Conservation (phyloP, 2,888 invertebrate genomes). For the Cephalotes varians region DNA sequence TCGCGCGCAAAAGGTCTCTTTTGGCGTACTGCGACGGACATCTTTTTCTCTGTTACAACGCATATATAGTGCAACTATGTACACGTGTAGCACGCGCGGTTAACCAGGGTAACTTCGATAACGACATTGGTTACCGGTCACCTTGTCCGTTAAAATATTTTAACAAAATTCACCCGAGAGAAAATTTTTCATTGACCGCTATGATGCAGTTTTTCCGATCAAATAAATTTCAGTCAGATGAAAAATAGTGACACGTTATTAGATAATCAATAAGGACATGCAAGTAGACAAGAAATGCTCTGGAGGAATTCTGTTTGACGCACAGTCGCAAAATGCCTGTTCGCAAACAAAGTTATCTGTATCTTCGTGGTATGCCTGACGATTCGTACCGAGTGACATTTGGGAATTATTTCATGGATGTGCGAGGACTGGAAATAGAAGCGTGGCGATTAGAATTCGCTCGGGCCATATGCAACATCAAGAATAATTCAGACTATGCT, state of each 20-base stretch:
- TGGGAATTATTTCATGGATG: constrained; percentile 50
- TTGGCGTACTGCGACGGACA: constrained; percentile 4
- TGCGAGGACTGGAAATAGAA: constrained; percentile 22
- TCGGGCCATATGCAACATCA: constrained; percentile 35
- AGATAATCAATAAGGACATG: constrained; percentile 19
- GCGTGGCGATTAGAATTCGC: constrained; percentile 34
- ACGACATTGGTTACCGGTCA: constrained; percentile 4
- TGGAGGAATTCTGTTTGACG: constrained; percentile 2
- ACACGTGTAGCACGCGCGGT: constrained; percentile 24
- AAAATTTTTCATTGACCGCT: constrained; percentile 17
- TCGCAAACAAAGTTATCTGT: constrained; percentile 27
- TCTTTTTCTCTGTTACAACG: constrained; percentile 35
- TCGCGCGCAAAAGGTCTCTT: constrained; percentile 23
- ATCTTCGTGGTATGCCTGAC: constrained; percentile 35
- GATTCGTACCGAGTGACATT: constrained; percentile 47
- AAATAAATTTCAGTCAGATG: background rate
- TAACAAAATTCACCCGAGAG: constrained; percentile 18
- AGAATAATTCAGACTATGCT: constrained; percentile 36
- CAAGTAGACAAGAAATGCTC: background rate
- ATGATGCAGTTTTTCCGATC: background rate
- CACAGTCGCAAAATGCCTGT: background rate
- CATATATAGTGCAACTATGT: background rate
- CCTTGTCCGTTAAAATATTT: constrained; percentile 30
- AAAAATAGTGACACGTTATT: background rate
- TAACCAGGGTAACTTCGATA: constrained; percentile 48